These are phyloP conservation scores for Kradibia gibbosae DNA, from an alignment of 1,140 invertebrate genomes.

Conservation along the genomic window DNA sequence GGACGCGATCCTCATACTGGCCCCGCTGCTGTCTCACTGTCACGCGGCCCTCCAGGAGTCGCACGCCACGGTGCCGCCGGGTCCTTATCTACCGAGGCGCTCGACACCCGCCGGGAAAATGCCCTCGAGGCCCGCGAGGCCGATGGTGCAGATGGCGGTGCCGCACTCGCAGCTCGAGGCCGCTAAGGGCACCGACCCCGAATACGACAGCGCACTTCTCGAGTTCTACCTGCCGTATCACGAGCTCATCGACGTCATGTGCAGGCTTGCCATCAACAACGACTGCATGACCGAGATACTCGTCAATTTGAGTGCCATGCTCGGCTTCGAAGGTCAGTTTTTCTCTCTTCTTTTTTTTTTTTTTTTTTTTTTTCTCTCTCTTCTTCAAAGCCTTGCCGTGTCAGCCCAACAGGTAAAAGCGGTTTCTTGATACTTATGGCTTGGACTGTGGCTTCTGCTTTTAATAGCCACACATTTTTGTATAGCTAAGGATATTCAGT, in stretches of 20 bases:
- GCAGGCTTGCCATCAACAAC: constrained; percentile 88
- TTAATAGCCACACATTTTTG: too few species aligned
- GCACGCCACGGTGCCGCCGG: constrained; percentile 79
- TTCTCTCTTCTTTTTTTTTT: not conserved
- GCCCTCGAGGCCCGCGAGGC: constrained; percentile 79
- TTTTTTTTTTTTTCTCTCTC: constrained; percentile 14
- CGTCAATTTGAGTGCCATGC: constrained; percentile 86
- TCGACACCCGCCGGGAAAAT: constrained; percentile 77
- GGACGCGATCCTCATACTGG: constrained; percentile 86
- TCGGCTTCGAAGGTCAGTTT: constrained; percentile 83
- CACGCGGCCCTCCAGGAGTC: constrained; percentile 87
- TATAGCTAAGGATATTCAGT: too few species aligned
- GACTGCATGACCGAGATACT: constrained; percentile 85
- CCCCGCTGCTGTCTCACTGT: constrained; percentile 87
- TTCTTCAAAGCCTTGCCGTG: not conserved
- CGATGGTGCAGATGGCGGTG: constrained; percentile 91
- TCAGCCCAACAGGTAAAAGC: too few species aligned
- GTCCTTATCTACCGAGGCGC: constrained; percentile 82
- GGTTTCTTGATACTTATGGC: too few species aligned
- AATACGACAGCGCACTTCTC: constrained; percentile 84
- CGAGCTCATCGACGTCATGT: constrained; percentile 88
- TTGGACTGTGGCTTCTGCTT: too few species aligned
- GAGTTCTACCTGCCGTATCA: constrained; percentile 89
- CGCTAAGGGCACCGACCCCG: constrained; percentile 81
- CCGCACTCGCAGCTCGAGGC: constrained; percentile 83